These are phyloP conservation scores for Drosophila diplacantha DNA, from an alignment of 2,888 invertebrate genomes.

Conservation along the genomic window DNA sequence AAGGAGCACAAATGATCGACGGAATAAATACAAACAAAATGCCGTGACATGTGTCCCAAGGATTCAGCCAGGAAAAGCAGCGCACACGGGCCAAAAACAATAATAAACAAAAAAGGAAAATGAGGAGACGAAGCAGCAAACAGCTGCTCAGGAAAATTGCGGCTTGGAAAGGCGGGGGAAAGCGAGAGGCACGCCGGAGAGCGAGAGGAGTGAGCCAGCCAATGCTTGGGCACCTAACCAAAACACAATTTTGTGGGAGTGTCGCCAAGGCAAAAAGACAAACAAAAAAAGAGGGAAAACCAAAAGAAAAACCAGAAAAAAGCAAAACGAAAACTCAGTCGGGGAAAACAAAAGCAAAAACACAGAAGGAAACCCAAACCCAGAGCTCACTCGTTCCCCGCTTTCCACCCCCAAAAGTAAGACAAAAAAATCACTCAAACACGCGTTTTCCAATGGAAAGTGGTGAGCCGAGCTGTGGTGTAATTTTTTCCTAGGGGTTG, in stretches of 20 bases:
- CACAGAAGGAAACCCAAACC: constrained; percentile 20
- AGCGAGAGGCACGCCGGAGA: neutral
- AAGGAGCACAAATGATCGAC: constrained; percentile 25
- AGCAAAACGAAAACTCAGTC: constrained; percentile 6
- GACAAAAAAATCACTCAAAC: constrained; percentile 62
- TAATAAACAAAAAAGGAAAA: neutral
- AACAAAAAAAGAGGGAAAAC: constrained; percentile 2
- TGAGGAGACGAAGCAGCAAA: neutral
- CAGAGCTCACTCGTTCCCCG: constrained; percentile 37
- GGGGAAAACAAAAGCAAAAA: constrained; percentile 17
- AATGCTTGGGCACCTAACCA: constrained; percentile 51
- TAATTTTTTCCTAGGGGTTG: constrained; percentile 39
- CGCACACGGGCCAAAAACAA: constrained; percentile 32
- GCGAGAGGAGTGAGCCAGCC: constrained; percentile 40
- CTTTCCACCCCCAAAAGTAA: constrained; percentile 38
- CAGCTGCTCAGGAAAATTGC: constrained; percentile 29
- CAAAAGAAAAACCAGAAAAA: constrained; percentile 13
- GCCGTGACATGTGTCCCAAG: constrained; percentile 23
- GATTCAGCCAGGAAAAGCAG: constrained; percentile 25
- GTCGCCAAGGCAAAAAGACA: constrained; percentile 52
- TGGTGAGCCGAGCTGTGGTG: constrained; percentile 37
- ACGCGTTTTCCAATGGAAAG: constrained; percentile 56
- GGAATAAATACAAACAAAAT: constrained; percentile 20
- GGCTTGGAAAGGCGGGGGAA: constrained; percentile 11
- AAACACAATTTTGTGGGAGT: constrained; percentile 65